phyloP scores from a whole-genome alignment of 2,888 invertebrate genomes.

The Listrodromus nycthemerus region DNA sequence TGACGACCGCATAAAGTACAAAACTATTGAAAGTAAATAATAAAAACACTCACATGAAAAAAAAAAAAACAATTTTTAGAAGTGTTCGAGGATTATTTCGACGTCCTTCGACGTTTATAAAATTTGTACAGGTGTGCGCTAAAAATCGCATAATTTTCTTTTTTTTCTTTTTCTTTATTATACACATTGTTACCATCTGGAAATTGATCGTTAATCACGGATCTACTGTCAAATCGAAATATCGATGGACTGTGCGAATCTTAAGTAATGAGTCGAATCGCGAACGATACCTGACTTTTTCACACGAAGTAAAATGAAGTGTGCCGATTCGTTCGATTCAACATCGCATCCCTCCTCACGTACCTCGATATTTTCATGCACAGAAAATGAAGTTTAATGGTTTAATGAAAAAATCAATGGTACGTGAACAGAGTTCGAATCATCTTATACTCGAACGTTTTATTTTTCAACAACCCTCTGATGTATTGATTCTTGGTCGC shows the following conservation, averaged over 20 bases:
- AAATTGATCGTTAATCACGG: too few relatives aligned
- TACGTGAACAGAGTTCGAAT: background rate
- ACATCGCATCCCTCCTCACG: too few relatives aligned
- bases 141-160: background rate
- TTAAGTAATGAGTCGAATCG: too few relatives aligned
- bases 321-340: too few relatives aligned
- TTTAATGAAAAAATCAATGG: background rate
- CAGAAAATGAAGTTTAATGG: too few relatives aligned
- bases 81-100: background rate
- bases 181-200: too few relatives aligned
- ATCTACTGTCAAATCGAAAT: slow-evolving; percentile 59
- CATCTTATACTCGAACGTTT: background rate
- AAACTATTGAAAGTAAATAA: background rate
- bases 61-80: background rate
- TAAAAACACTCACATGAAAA: slow-evolving; percentile 24
- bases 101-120: background rate
- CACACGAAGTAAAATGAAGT: too few relatives aligned
- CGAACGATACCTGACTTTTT: too few relatives aligned
- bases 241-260: too few relatives aligned
- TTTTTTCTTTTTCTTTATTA: too few relatives aligned
- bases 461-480: background rate
- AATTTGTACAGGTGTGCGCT: too few relatives aligned
- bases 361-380: too few relatives aligned
- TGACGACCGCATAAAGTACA: background rate
- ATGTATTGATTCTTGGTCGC: background rate